Percentiles rank a stretch among this genome's conserved stretches.
phyloP scores from a whole-genome alignment of 2,888 invertebrate genomes.

The Leucania comma region DNA sequence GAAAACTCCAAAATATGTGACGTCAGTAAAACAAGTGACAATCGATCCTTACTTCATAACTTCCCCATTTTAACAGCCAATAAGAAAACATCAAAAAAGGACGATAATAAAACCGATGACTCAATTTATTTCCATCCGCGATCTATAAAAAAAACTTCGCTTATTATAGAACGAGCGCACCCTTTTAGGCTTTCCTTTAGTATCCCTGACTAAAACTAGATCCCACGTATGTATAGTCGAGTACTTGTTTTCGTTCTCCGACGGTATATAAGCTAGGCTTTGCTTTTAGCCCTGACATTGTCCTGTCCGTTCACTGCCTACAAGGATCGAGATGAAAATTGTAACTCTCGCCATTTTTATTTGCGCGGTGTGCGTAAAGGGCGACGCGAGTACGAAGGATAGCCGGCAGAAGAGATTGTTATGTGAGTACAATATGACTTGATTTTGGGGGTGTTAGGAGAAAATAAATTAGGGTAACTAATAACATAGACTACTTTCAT shows the following conservation, averaged over 20 bases:
- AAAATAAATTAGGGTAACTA: not conserved
- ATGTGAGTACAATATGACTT: slow-evolving; percentile 50
- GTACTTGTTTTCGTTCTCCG: slow-evolving; percentile 81
- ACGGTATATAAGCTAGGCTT: slow-evolving; percentile 87
- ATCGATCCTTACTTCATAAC: not conserved
- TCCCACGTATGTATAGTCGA: slow-evolving; percentile 79
- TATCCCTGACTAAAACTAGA: slow-evolving; percentile 85
- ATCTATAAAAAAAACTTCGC: slow-evolving; percentile 46
- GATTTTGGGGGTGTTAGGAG: not conserved
- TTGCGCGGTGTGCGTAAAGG: slow-evolving; percentile 56
- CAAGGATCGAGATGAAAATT: slow-evolving; percentile 75
- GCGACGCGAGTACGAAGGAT: slow-evolving; percentile 53
- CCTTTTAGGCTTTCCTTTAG: slow-evolving; percentile 85
- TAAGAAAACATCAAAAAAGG: slow-evolving; percentile 28
- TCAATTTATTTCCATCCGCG: slow-evolving; percentile 41
- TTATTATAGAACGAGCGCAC: slow-evolving; percentile 78
- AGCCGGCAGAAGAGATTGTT: slow-evolving; percentile 54
- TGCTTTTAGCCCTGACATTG: slow-evolving; percentile 88
- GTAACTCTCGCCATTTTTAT: slow-evolving; percentile 69
- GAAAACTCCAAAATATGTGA: not conserved
- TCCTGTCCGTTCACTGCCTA: slow-evolving; percentile 73
- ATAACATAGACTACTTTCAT: no score
- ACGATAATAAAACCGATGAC: slow-evolving; percentile 45
- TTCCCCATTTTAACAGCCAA: not conserved
- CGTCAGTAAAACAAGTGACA: not conserved